phyloP scores from a whole-genome alignment of 1,140 invertebrate genomes.

The Scaptomyza graminum region DNA sequence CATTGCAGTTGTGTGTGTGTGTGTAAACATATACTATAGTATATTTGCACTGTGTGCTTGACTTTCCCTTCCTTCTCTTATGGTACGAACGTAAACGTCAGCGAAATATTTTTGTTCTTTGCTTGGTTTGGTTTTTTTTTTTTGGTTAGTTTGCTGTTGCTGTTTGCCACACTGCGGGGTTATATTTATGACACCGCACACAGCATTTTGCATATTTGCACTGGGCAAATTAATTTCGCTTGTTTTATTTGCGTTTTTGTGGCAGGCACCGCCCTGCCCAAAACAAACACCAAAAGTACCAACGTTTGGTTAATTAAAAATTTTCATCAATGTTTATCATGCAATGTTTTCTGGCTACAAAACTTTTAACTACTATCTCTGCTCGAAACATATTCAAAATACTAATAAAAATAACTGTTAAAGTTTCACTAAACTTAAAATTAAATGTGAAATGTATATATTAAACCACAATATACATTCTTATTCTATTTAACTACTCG shows the following conservation, averaged over 20 bases:
- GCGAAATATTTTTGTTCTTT: slow-evolving; percentile 59
- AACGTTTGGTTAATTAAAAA: slow-evolving; percentile 63
- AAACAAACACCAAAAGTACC: neutral
- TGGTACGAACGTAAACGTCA: slow-evolving; percentile 36
- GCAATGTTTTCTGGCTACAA: neutral
- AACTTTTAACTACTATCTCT: slow-evolving; percentile 7
- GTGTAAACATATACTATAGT: slow-evolving; percentile 10
- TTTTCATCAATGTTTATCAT: slow-evolving; percentile 34
- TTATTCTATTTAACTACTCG: slow-evolving; percentile 11
- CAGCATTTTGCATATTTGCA: slow-evolving; percentile 52
- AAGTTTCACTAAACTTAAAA: neutral
- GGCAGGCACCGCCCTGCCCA: slow-evolving; percentile 21
- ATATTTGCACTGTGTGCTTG: slow-evolving; percentile 43
- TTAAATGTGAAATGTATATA: slow-evolving; percentile 2
- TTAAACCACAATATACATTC: neutral
- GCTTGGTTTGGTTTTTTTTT: slow-evolving; percentile 22
- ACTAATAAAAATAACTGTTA: slow-evolving; percentile 2
- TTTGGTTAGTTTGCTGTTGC: slow-evolving; percentile 17
- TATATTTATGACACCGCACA: slow-evolving; percentile 60
- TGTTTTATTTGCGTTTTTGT: slow-evolving; percentile 55
- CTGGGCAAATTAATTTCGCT: slow-evolving; percentile 62
- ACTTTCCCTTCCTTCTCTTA: slow-evolving; percentile 20
- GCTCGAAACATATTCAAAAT: no score
- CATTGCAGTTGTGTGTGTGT: slow-evolving; percentile 29
- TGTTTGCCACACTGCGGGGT: slow-evolving; percentile 5